phyloP scores from a whole-genome alignment of 2,888 invertebrate species.

The Iphiclides podalirius region DNA sequence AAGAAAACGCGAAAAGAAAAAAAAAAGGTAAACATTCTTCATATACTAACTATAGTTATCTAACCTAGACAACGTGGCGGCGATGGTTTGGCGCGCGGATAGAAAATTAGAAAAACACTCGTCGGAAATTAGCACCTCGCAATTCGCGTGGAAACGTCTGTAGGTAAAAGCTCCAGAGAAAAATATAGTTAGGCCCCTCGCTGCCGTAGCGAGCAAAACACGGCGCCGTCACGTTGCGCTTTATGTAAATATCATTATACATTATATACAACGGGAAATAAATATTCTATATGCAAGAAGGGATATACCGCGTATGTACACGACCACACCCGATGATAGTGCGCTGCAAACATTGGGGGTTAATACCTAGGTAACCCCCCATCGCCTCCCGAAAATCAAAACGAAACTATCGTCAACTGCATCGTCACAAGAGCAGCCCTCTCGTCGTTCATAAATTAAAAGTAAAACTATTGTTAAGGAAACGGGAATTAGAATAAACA shows the following conservation, averaged over 20 bases:
- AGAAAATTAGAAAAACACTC: background rate
- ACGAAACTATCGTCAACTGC: slow-evolving; percentile 28
- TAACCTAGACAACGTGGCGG: slow-evolving; percentile 52
- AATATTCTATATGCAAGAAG: slow-evolving; percentile 67
- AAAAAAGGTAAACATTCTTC: slow-evolving; percentile 59
- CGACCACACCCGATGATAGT: slow-evolving; percentile 41
- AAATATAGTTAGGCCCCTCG: slow-evolving; percentile 28
- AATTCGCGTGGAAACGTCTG: background rate
- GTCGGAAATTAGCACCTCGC: slow-evolving; percentile 23
- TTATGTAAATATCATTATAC: slow-evolving; percentile 49
- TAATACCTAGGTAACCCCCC: too few species aligned
- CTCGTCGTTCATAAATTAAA: background rate
- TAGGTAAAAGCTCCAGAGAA: slow-evolving; percentile 14
- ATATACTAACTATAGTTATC: slow-evolving; percentile 60
- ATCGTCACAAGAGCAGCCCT: background rate
- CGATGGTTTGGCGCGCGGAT: slow-evolving; percentile 31
- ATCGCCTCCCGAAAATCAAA: slow-evolving; percentile 15
- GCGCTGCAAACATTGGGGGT: slow-evolving; percentile 30
- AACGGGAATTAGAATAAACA: too few species aligned
- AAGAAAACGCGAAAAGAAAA: slow-evolving; percentile 60
- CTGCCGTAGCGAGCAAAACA: slow-evolving; percentile 16
- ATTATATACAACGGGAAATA: slow-evolving; percentile 78
- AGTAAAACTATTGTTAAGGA: slow-evolving; percentile 20
- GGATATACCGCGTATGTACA: slow-evolving; percentile 70
- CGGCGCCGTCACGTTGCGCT: slow-evolving; percentile 25